Evolutionary conservation across 2,888 invertebrate species (phyloP), one percentile per base, ranked within the genome.

Genomic region (Nomada fabriciana): DNA sequence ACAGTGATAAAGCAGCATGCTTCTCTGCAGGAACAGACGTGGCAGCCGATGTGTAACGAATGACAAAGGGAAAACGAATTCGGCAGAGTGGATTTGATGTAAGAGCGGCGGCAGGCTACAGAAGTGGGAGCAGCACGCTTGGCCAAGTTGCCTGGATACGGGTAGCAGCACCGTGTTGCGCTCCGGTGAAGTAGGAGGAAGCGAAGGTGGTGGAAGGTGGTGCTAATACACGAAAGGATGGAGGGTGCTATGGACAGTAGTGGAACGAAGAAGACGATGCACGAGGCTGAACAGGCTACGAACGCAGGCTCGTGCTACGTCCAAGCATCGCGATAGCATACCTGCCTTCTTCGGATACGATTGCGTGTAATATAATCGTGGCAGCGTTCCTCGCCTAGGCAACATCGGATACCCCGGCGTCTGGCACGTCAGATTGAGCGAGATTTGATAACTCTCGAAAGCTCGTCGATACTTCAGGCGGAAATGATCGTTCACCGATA

Each of bases 161-260:
- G 83, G 80, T 80, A 85, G 60, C 70, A 73, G 84, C 88, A 87
- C 88, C 89, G 89, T 89, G 89, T 88, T 89, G 89, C 86, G 89
- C 86, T 86, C 83, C 82, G 82, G 76, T 80, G 78, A 87, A 89
- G 87, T 83, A 82, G 89, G 89, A 80, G 85, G 79, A 77, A 80
- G 79, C 64, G 68, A 79, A 83, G 80, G 80, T 59, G 80, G 77
- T 79, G 78, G 80, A 77, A 59, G 80, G 77, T 79, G 78, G 87
- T 87, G 84, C 74, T 81, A 71, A 81, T 77, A 77, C 74, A 20
- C 78, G 79, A 55, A 82, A 89, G 85, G 79, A 84, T 81, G 86
- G 85, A 81, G 80, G 72, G 82, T 79, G 73, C 72, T 52, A 72
- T 72, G 85, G 80, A 84, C 84, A 80, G 70, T 80, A 80, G 88